Conservation (phyloP, 1,140 invertebrate species). For the Coptotermes formosanus region DNA sequence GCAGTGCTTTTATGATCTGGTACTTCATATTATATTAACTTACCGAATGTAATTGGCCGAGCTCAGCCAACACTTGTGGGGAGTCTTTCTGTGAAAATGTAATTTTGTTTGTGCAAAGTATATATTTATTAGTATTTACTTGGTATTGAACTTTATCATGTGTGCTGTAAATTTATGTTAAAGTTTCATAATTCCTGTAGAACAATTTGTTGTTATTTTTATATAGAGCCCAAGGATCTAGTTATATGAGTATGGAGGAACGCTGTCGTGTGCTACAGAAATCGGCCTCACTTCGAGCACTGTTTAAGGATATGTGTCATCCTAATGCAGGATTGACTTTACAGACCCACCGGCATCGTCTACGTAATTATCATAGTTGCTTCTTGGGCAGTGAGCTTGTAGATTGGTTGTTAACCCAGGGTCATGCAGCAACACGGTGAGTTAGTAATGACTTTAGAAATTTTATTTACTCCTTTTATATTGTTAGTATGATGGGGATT, state of each 20-base stretch:
- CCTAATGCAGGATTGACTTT: constrained; percentile 60
- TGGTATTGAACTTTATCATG: too few relatives aligned
- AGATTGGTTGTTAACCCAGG: constrained; percentile 72
- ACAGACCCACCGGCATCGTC: constrained; percentile 61
- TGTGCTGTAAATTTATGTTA: too few relatives aligned
- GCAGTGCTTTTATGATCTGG: too few relatives aligned
- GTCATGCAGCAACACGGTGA: constrained; percentile 63
- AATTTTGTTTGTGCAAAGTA: too few relatives aligned
- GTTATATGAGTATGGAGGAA: constrained; percentile 52
- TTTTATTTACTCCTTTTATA: too few relatives aligned
- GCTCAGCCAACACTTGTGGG: too few relatives aligned
- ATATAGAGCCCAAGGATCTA: constrained; percentile 23
- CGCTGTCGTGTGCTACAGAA: constrained; percentile 67
- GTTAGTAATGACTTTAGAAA: constrained; percentile 6
- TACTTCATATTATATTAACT: too few relatives aligned
- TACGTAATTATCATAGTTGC: constrained; percentile 66
- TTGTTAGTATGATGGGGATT: too few relatives aligned
- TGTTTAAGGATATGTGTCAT: constrained; percentile 63
- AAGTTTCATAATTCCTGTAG: too few relatives aligned
- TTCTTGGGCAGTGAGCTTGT: constrained; percentile 71
- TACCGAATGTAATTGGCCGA: too few relatives aligned
- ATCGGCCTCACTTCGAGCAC: constrained; percentile 66
- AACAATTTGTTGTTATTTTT: background rate
- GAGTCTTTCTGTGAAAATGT: too few relatives aligned
- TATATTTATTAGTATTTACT: too few relatives aligned